Evolutionary conservation across 2,113 vertebrate genomes (phyloP).

Genomic region (Oncorhynchus masou): DNA sequence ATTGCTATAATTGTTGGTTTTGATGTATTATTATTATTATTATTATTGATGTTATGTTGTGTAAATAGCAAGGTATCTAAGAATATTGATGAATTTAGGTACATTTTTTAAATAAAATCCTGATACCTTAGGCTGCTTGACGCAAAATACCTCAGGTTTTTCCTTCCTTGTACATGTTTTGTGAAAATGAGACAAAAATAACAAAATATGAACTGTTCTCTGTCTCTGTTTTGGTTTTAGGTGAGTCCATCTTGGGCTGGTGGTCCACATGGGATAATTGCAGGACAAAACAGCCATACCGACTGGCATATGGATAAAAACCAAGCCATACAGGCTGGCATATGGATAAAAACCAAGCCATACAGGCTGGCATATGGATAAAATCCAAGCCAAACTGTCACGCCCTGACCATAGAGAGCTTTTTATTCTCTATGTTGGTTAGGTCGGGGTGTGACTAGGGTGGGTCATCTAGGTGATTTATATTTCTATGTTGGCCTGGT

Average conservation of each 20-base stretch:
- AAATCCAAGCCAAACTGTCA: no score
- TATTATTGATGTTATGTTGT: constrained; percentile 69
- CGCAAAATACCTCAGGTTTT: constrained; percentile 85
- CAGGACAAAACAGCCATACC: no score
- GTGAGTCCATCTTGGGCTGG: not conserved
- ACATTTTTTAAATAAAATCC: constrained; percentile 79
- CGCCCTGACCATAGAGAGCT: no score
- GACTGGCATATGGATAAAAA: no score
- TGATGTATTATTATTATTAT: constrained; percentile 69
- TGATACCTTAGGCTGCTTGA: constrained; percentile 83
- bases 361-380: no score
- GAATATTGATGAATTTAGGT: constrained; percentile 74
- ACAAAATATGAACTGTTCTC: constrained; percentile 68
- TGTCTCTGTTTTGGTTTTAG: constrained; percentile 28
- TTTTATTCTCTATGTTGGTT: no score
- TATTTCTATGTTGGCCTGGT: no score
- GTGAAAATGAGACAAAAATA: constrained; percentile 80
- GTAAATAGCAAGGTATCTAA: constrained; percentile 77
- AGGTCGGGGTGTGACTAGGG: no score
- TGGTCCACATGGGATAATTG: not conserved
- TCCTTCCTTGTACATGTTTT: constrained; percentile 82
- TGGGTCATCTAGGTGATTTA: no score
- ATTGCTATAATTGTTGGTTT: constrained; percentile 71
- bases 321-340: no score
- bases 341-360: no score